Conservation (phyloP, 2,888 invertebrate genomes). For the Acanthosepion lycidas region DNA sequence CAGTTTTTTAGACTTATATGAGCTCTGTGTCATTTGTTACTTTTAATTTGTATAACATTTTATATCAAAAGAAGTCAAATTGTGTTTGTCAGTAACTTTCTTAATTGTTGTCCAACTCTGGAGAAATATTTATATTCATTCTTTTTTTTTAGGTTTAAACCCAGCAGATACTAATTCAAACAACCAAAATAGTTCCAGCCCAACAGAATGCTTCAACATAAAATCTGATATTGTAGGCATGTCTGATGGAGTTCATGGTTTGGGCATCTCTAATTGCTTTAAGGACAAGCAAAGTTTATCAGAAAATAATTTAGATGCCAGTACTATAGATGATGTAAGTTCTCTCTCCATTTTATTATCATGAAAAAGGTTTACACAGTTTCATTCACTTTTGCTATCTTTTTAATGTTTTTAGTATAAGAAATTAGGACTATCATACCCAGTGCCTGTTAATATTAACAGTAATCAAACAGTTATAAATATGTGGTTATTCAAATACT, state of each 20-base stretch:
- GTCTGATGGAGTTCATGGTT: not conserved
- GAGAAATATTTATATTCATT: not conserved
- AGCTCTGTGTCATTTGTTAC: too few species aligned
- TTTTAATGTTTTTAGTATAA: too few species aligned
- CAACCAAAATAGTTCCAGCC: not conserved
- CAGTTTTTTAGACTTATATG: too few species aligned
- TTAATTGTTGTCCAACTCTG: too few species aligned
- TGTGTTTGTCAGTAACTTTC: too few species aligned
- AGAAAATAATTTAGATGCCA: not conserved
- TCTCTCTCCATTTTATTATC: not conserved
- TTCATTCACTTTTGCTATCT: not conserved
- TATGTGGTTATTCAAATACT: too few species aligned
- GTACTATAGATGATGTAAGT: not conserved
- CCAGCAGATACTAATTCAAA: constrained; percentile 8
- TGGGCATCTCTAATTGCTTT: not conserved
- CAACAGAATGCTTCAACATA: not conserved
- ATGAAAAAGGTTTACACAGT: not conserved
- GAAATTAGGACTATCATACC: too few species aligned
- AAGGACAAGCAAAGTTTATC: not conserved
- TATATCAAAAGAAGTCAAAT: too few species aligned
- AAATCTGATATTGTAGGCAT: not conserved
- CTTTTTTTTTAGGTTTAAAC: constrained; percentile 33
- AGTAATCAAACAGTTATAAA: too few species aligned
- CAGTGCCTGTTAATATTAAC: too few species aligned
- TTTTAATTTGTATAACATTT: too few species aligned